Percentiles rank a stretch among this genome's conserved stretches.
phyloP scores from a whole-genome alignment of 2,113 vertebrate genomes.

The Eptesicus fuscus region DNA sequence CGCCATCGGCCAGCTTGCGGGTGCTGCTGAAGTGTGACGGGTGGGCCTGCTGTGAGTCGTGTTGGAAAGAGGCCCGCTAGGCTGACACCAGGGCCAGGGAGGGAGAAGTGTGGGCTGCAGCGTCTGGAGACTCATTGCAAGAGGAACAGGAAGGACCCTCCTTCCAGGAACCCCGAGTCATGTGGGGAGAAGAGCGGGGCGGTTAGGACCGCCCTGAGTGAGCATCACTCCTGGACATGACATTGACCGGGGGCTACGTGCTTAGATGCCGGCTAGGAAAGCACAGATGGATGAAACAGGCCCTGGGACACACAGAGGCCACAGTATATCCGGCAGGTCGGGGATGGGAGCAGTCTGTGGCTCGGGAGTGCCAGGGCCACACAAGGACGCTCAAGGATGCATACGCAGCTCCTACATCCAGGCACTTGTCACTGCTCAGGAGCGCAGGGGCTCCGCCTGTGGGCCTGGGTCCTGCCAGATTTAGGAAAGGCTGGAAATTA shows the following conservation, averaged over 20 bases:
- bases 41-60: neutral
- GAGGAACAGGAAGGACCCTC: neutral
- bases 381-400: accelerated
- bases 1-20: neutral
- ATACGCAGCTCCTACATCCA: neutral
- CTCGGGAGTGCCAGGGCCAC: accelerated
- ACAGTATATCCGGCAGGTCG: neutral
- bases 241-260: neutral
- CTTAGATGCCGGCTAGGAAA: neutral
- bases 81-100: neutral
- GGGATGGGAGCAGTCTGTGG: neutral
- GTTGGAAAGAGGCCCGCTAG: neutral
- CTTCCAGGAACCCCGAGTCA: neutral
- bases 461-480: neutral
- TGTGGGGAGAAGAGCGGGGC: neutral
- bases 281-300: neutral
- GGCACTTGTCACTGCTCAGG: neutral
- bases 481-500: neutral
- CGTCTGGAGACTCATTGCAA: neutral
- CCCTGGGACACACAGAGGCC: neutral
- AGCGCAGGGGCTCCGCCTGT: neutral
- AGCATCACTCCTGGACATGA: too few species aligned
- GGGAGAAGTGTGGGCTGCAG: neutral
- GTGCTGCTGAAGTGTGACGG: neutral
- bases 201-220: neutral